Percentiles rank a stretch among this genome's conserved stretches.
These are phyloP conservation scores for Sylvia borin DNA, from an alignment of 2,797 vertebrate species.

Conservation along the genomic window DNA sequence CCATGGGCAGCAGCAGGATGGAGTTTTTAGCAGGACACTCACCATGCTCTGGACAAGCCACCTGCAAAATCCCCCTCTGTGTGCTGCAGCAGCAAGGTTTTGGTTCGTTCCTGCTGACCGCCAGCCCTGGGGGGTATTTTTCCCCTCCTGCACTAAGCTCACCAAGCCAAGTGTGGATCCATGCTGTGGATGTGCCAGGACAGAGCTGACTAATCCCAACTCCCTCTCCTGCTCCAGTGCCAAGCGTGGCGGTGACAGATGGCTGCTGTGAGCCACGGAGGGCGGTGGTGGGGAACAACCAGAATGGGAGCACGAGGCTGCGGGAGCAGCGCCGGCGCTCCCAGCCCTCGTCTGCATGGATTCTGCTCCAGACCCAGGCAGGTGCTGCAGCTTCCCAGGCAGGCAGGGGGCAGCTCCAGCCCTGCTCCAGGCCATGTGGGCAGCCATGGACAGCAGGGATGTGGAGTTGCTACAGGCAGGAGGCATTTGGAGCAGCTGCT, in stretches of 20 bases:
- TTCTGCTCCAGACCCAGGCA: fast-evolving
- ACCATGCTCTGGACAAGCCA: fast-evolving
- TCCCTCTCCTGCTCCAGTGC: conserved; percentile 7
- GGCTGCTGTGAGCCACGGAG: conserved; percentile 4
- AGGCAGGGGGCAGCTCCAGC: neutral
- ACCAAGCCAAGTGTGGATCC: neutral
- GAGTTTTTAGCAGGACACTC: neutral
- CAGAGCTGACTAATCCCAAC: conserved; percentile 40
- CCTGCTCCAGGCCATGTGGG: neutral
- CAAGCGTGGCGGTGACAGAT: neutral
- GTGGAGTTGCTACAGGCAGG: fast-evolving
- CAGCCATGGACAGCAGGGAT: neutral
- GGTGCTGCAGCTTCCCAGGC: neutral
- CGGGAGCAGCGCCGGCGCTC: neutral
- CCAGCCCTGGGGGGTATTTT: neutral
- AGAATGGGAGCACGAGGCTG: conserved; percentile 2
- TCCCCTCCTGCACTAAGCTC: neutral
- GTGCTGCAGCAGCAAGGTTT: neutral
- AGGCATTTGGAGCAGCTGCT: neutral
- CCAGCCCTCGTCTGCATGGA: neutral
- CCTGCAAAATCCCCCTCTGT: neutral
- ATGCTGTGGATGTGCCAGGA: neutral
- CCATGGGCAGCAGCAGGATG: fast-evolving
- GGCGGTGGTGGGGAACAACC: conserved; percentile 27
- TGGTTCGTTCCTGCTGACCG: fast-evolving